Base-by-base conservation (phyloP, 2,797 vertebrate genomes). In the Neomorphus geoffroyi region DNA sequence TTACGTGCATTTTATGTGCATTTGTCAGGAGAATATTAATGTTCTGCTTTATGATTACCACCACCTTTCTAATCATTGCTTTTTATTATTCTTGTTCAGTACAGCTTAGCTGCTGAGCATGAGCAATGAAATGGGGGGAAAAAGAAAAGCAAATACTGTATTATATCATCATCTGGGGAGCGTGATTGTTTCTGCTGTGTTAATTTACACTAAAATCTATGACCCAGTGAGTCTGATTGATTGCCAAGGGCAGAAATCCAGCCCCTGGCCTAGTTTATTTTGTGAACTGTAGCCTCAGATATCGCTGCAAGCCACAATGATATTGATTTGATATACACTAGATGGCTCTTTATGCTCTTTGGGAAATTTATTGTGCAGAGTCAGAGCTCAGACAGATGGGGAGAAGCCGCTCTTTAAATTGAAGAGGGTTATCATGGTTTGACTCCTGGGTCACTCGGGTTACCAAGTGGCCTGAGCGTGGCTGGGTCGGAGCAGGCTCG, bases 321-420 rank as follows among this genome's bases (percentile, higher is more conserved):
- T 98, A 98, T 98, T 98, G 98, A 98, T 98, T 98, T 98, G 98
- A 98, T 98, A 98, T 98, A 98, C 98, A 98, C 98, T 98, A 97
- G 98, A 98, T 98, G 98, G 97, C 97, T 98, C 97, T 98, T 98
- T 98, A 98, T 96, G 98, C 98, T 98, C 98, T 98, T 96, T 96
- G 97, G 98, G 98, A 98, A 98, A 98, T 98, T 98, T 98, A 98
- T 98, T 98, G 98, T 97, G 97, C 96, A 82, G 97, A 98, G 97
- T 97, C 98, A 97, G 98, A 98, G 84, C 97, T 97, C 96, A 97
- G 69, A 98, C 97, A 97, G 97, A 97, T 89, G 82, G 94, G 96
- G 96, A 98, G 97, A 98, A 98, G 97, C 95, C 1, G 92, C 98
- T 98, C 96, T 98, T 98, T 98, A 98, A 98, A 98, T 98, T 98